These are phyloP conservation scores for Sycophaga agraensis DNA, from an alignment of 1,140 invertebrate genomes.

Conservation along the genomic window DNA sequence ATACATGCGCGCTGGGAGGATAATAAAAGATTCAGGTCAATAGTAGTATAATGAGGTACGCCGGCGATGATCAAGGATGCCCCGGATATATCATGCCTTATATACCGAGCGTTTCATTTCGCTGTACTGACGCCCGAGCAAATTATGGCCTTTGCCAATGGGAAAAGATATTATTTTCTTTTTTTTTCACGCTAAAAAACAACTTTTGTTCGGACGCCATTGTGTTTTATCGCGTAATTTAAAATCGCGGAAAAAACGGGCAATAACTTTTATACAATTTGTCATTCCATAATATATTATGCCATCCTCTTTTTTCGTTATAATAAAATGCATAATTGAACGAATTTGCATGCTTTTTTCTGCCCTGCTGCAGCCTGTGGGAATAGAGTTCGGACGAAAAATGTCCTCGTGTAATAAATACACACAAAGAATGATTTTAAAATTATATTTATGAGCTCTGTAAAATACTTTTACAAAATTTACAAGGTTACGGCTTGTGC, in stretches of 20 bases:
- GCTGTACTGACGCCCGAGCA: conserved; percentile 5
- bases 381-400: conserved; percentile 11
- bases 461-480: conserved; percentile 12
- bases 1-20: conserved; percentile 27
- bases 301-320: neutral
- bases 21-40: conserved; percentile 52
- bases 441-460: conserved; percentile 21
- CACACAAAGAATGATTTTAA: conserved; percentile 20
- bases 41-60: conserved; percentile 46
- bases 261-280: conserved; percentile 31
- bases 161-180: conserved; percentile 21
- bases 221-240: conserved; percentile 31
- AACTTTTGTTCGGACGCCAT: conserved; percentile 30
- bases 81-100: conserved; percentile 16
- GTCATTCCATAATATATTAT: conserved; percentile 30
- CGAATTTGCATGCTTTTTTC: conserved; percentile 26
- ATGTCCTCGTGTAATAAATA: conserved; percentile 18
- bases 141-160: conserved; percentile 25
- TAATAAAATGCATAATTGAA: conserved; percentile 30
- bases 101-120: conserved; percentile 19
- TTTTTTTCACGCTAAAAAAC: conserved; percentile 13
- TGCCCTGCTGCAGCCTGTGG: neutral
- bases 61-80: conserved; percentile 40
- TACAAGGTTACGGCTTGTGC: conserved; percentile 12
- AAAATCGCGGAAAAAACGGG: conserved; percentile 25